phyloP scores from a whole-genome alignment of 2,888 invertebrate species.

The Drosophila villosipedis region DNA sequence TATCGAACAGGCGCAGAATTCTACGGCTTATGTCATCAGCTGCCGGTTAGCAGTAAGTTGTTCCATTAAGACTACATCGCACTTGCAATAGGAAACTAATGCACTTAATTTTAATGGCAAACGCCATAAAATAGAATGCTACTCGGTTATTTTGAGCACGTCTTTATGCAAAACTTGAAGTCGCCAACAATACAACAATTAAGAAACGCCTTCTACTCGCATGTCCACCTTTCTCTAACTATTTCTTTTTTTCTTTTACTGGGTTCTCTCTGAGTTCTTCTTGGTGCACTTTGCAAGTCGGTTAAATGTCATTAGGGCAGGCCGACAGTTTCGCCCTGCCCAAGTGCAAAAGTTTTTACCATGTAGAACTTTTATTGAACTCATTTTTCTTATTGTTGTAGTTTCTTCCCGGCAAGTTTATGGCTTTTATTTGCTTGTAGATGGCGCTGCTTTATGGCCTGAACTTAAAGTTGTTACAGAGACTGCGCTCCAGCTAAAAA shows the following conservation, averaged over 20 bases:
- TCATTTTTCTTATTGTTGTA: slow-evolving; percentile 39
- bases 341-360: slow-evolving; percentile 62
- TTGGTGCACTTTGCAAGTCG: slow-evolving; percentile 66
- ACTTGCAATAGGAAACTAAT: slow-evolving; percentile 39
- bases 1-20: background rate
- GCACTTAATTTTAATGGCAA: slow-evolving; percentile 47
- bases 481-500: slow-evolving; percentile 53
- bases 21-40: slow-evolving; percentile 26
- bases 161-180: slow-evolving; percentile 61
- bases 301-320: slow-evolving; percentile 79
- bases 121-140: slow-evolving; percentile 49
- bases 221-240: slow-evolving; percentile 29
- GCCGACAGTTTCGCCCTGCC: slow-evolving; percentile 38
- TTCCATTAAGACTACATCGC: slow-evolving; percentile 45
- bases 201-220: slow-evolving; percentile 41
- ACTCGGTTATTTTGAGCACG: slow-evolving; percentile 61
- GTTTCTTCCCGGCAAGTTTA: slow-evolving; percentile 26
- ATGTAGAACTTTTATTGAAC: slow-evolving; percentile 71
- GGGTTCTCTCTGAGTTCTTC: background rate
- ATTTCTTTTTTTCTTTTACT: slow-evolving; percentile 5
- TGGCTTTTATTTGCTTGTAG: slow-evolving; percentile 36
- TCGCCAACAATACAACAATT: slow-evolving; percentile 64
- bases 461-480: slow-evolving; percentile 66
- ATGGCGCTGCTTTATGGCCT: slow-evolving; percentile 58
- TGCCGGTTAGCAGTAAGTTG: slow-evolving; percentile 7